Conservation (phyloP, 2,113 vertebrate species). For the Syngnathus scovelli region DNA sequence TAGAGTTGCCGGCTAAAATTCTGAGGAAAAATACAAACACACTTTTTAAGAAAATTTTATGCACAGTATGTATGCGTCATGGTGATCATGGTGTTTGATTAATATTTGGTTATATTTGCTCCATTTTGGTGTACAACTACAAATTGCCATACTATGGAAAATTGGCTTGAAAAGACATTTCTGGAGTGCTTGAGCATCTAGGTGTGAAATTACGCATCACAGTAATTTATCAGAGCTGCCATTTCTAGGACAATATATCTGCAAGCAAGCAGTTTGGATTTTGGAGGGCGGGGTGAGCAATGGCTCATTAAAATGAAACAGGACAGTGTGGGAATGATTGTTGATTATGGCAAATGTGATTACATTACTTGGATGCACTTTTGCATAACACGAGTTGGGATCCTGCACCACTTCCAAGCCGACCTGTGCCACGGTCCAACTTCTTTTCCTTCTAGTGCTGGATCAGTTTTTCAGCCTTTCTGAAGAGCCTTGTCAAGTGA, state of each 20-base stretch:
- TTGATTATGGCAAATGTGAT: not conserved
- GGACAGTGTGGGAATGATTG: not conserved
- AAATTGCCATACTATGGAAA: not conserved
- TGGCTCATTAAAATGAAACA: not conserved
- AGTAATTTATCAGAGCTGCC: not conserved
- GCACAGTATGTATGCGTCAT: too few relatives aligned
- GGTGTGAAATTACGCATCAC: not conserved
- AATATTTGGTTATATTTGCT: not conserved
- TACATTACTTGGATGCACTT: not conserved
- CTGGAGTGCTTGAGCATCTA: not conserved
- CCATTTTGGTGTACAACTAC: too few relatives aligned
- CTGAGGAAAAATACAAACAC: not conserved
- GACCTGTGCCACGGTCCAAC: not conserved
- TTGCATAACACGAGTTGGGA: not conserved
- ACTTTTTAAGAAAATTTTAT: not conserved
- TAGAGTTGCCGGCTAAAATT: not conserved
- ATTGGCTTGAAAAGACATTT: not conserved
- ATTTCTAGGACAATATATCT: not conserved
- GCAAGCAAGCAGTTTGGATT: not conserved
- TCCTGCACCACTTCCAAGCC: not conserved
- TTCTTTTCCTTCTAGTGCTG: not conserved
- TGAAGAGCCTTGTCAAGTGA: slow-evolving; percentile 5
- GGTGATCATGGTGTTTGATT: too few relatives aligned
- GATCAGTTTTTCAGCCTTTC: not conserved
- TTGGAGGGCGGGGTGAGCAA: not conserved